Conservation (phyloP, 1,140 invertebrate genomes). For the Pseudomyrmex sp. region DNA sequence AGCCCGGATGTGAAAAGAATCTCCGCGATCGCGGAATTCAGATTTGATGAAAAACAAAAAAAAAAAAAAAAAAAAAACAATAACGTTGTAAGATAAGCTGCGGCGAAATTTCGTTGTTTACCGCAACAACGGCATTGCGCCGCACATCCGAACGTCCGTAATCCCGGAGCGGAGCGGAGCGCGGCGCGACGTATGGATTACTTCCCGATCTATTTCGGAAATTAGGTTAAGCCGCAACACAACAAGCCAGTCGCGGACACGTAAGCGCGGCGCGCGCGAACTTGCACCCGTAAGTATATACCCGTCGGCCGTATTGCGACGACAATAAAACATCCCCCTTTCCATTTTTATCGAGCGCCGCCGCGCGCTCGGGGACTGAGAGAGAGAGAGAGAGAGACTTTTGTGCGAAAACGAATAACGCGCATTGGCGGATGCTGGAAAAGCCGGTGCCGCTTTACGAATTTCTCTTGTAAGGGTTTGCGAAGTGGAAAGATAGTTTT, state of each 20-base stretch:
- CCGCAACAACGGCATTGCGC: not conserved
- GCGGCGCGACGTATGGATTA: constrained; percentile 23
- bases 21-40: too few relatives aligned
- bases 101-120: constrained; percentile 24
- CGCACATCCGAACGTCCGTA: constrained; percentile 11
- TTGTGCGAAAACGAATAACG: constrained; percentile 11
- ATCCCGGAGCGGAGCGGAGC: not conserved
- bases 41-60: too few relatives aligned
- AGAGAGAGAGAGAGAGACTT: not conserved
- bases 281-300: not conserved
- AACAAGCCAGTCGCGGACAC: not conserved
- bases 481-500: not conserved
- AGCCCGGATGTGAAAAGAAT: not conserved
- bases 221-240: constrained; percentile 28
- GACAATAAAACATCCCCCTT: not conserved
- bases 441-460: not conserved
- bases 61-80: not conserved
- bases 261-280: not conserved
- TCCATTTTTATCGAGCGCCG: constrained; percentile 12
- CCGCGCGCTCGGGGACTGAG: not conserved
- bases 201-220: constrained; percentile 34
- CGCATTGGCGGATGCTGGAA: not conserved
- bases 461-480: constrained; percentile 9
- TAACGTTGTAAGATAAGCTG: constrained; percentile 17
- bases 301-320: not conserved